phyloP scores from a whole-genome alignment of 2,888 invertebrate species.

The Smittia aterrima region DNA sequence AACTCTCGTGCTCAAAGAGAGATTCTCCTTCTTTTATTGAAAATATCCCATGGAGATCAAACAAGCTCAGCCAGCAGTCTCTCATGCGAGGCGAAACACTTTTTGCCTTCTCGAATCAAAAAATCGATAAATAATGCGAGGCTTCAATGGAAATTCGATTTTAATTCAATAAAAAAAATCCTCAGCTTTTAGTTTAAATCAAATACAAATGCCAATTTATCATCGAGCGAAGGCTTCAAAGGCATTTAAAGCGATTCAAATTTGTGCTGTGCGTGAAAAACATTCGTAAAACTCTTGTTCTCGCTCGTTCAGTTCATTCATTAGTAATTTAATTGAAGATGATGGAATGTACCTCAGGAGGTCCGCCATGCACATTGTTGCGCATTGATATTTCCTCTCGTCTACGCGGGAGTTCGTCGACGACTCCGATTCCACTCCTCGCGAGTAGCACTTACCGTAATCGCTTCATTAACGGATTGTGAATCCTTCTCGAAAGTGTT shows the following conservation, averaged over 20 bases:
- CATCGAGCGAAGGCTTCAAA: neutral
- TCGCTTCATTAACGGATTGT: conserved; percentile 31
- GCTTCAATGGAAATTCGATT: neutral
- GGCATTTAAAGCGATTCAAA: neutral
- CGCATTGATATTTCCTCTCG: neutral
- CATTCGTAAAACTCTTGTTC: neutral
- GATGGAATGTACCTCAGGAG: conserved; percentile 16
- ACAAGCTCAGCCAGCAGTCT: conserved; percentile 18
- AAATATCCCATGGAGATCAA: conserved; percentile 40
- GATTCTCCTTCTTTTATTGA: conserved; percentile 23
- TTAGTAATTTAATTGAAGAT: conserved; percentile 30
- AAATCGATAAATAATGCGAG: conserved; percentile 3
- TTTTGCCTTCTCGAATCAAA: conserved; percentile 15
- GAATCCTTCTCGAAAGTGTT: conserved; percentile 23
- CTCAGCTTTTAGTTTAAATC: neutral
- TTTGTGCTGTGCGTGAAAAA: neutral
- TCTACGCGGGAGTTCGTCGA: conserved; percentile 28
- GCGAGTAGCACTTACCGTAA: conserved; percentile 30
- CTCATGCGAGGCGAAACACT: conserved; percentile 13
- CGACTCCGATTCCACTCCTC: neutral
- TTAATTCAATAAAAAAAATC: conserved; percentile 17
- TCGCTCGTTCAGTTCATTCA: conserved; percentile 10
- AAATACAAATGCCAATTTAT: conserved; percentile 28
- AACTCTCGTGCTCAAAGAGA: neutral
- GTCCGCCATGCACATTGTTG: conserved; percentile 12